Evolutionary conservation across 2,888 invertebrate species (phyloP).

Genomic region (Caenorhabditis auriculariae): DNA sequence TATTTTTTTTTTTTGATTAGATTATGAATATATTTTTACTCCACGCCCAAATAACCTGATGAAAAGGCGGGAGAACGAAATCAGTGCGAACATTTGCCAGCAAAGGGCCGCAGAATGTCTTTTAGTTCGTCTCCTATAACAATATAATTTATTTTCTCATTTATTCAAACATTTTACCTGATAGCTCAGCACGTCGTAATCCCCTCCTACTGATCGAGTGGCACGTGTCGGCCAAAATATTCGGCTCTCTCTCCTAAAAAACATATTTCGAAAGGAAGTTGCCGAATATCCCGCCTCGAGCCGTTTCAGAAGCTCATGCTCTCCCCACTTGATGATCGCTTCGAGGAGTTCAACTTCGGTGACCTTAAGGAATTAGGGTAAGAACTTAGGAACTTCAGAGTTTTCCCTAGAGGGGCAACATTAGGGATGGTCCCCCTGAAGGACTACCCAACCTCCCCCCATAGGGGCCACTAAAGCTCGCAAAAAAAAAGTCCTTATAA

Average conservation of each 20-base stretch:
- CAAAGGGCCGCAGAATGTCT: slow-evolving; percentile 64
- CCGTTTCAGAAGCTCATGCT: slow-evolving; percentile 78
- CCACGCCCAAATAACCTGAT: slow-evolving; percentile 33
- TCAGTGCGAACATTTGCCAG: slow-evolving; percentile 75
- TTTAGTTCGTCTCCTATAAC: slow-evolving; percentile 72
- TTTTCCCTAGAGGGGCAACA: too few species aligned
- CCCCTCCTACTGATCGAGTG: slow-evolving; percentile 85
- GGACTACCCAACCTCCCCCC: too few species aligned
- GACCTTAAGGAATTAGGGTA: too few species aligned
- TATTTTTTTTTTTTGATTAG: too few species aligned
- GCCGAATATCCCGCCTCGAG: slow-evolving; percentile 78
- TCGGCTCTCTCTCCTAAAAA: slow-evolving; percentile 22
- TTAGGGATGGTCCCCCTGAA: too few species aligned
- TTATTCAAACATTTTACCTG: too few species aligned
- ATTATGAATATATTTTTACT: too few species aligned
- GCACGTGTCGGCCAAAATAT: slow-evolving; percentile 77
- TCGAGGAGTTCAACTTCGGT: slow-evolving; percentile 79
- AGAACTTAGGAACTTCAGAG: too few species aligned
- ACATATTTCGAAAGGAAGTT: background rate
- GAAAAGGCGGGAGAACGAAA: slow-evolving; percentile 82
- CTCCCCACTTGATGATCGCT: slow-evolving; percentile 85
- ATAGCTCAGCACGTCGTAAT: slow-evolving; percentile 76
- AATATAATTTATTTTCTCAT: too few species aligned
- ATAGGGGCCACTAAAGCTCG: too few species aligned
- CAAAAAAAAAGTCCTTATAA: too few species aligned